phyloP scores from a whole-genome alignment of 2,888 invertebrate species.

The Barypeithes pellucidus region DNA sequence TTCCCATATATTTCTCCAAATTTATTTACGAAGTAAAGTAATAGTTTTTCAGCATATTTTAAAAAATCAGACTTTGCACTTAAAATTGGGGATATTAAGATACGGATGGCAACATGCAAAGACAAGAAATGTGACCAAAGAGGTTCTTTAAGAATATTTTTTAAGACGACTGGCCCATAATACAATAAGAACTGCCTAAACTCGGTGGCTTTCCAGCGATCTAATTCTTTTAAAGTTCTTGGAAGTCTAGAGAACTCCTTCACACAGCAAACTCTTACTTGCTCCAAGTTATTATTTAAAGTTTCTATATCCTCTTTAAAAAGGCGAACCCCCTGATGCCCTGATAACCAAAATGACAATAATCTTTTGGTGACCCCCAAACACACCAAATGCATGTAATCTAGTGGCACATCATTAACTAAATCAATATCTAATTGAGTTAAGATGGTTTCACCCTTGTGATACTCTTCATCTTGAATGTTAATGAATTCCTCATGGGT shows the following conservation, averaged over 20 bases:
- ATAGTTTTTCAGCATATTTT: constrained; percentile 21
- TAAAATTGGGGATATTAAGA: constrained; percentile 9
- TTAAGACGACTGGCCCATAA: constrained; percentile 47
- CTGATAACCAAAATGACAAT: constrained; percentile 32
- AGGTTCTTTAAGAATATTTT: constrained; percentile 20
- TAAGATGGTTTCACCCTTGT: constrained; percentile 29
- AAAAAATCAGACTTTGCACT: constrained; percentile 3
- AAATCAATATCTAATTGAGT: constrained; percentile 57
- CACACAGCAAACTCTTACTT: constrained; percentile 32
- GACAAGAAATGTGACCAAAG: constrained; percentile 27
- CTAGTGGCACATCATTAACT: constrained; percentile 55
- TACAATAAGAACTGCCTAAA: constrained; percentile 50
- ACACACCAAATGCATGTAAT: constrained; percentile 54
- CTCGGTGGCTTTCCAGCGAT: constrained; percentile 43
- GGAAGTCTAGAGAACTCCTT: constrained; percentile 31
- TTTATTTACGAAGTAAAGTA: constrained; percentile 16
- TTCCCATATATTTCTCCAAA: constrained; percentile 29
- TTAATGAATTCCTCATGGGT: constrained; percentile 42
- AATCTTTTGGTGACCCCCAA: constrained; percentile 51
- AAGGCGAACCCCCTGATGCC: neutral
- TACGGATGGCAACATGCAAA: constrained; percentile 24
- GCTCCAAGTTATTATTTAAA: constrained; percentile 29
- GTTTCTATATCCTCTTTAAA: constrained; percentile 4
- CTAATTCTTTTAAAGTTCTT: constrained; percentile 42
- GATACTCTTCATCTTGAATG: constrained; percentile 52